Evolutionary conservation across 2,113 vertebrate species (phyloP), one percentile per base, ranked within the genome.

Genomic region (Ptilorrhoa leucosticta): DNA sequence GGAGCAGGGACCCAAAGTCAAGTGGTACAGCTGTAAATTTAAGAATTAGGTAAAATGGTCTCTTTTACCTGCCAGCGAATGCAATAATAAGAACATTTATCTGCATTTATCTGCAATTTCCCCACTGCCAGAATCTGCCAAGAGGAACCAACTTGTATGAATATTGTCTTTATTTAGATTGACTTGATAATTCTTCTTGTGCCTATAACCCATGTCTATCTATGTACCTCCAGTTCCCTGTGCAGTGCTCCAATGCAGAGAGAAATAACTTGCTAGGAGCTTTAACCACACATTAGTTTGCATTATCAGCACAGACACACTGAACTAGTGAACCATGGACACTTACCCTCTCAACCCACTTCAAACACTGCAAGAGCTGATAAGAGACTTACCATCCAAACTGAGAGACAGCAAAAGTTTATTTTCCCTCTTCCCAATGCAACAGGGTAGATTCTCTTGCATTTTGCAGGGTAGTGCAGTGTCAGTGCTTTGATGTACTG

Each of bases 351-450:
- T 63, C 54, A 96, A 92, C 84, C 45, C 1, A 0, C 86, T 94
- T 33, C 35, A 89, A 93, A 92, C 40, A 21, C 47, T 60, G 11
- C 71, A 83, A 64, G 40, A 92, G 53, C 68, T 96, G 69, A 75
- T 94, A 95, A 95, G 63, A 69, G 45, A n/a, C 77, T 93, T 84
- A 33, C 70, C 76, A 88, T 83, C 65, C 78, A 96, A 94, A 54
- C 19, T 68, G 76, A 97, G 63, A 82, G 80, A 86, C 57, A 85
- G 69, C 47, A 94, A 63, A 76, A 61, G 73, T 92, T 97, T 90
- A 72, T 95, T 96, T 96, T 91, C 58, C 78, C 81, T 73, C 42
- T 91, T 94, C 17, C 90, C 88, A 76, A 45, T 48, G 87, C 92
- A 96, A 20, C 1, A 79, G 47, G n/a, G 26, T 30, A 71, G 72